Evolutionary conservation across 2,797 vertebrate genomes (phyloP), one percentile per base, ranked within the genome.

Genomic region (Tokudaia tokunoshimensis): DNA sequence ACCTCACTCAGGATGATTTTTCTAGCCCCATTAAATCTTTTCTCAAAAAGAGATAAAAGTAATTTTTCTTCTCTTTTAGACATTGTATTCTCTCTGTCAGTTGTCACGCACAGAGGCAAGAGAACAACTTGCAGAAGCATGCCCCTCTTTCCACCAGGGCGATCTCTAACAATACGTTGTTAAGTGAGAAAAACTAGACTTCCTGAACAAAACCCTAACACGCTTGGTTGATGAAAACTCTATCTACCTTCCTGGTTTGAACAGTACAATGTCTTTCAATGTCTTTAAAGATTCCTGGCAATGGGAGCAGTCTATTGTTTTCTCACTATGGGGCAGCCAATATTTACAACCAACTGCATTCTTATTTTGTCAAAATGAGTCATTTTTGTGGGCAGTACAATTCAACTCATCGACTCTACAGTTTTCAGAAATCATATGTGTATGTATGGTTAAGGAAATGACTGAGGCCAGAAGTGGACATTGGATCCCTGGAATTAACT

Each of bases 301-400:
- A 14, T 14, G 20, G 22, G 34, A 61, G 55, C 3, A 57, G n/a
- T 74, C 52, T 59, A 15, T 70, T 59, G 13, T 19, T 37, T 44
- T 47, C 52, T 89, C 26, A 44, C 26, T 59, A 74, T 9, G 76
- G 5, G 26, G 37, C 37, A 82, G 92, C 44, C 31, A 91, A n/a
- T 83, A 80, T 19, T 44, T 70, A 96, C 63, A 63, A 44, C 86
- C 57, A 89, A 50, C 37, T 61, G 81, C 72, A 41, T 89, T 92
- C 14, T 93, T 91, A 90, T 61, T 96, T 72, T 86, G 55, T 85
- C 41, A 85, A 29, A n/a, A 74, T 90, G 86, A 85, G 80, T 41
- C 84, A 81, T 50, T 80, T 78, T n/a, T 57, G 89, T 41, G 65
- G 84, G 17, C 34, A 83, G 50, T 47, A 90, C 1, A 84, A 10